Base-by-base conservation (phyloP, 2,113 vertebrate genomes). In the Xenopus borealis region DNA sequence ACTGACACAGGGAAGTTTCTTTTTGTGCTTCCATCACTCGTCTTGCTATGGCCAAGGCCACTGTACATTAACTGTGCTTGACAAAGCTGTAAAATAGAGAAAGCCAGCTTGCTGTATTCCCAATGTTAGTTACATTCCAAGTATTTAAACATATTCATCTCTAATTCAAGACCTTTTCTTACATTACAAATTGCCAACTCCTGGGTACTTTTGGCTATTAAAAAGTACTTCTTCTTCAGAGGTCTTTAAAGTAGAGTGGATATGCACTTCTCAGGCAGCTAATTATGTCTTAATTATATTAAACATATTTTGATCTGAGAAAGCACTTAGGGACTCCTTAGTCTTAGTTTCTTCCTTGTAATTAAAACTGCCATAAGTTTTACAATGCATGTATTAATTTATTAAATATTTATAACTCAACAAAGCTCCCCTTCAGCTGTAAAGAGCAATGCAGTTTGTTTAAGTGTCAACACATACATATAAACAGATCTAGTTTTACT, bases 261-360 rank as follows among this genome's bases (percentile, higher is more conserved):
- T 64, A 70, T 77, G 30, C 30, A 77, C 67, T 70, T 55, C 66
- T 77, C 67, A 77, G 66, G 44, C 67, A 77, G 74, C 58, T 77
- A 77, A 77, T 77, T 77, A 70, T 57, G 33, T 69, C 67, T 77
- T 77, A 77, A 77, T 77, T 77, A 77, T 70, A 77, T 77, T 70
- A 77, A 57, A 77, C 74, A 77, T 77, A 77, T 77, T 77, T 70
- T 77, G 74, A 77, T 77, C 74, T 47, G 18, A 55, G 62, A 67
- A 70, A 77, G 74, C 67, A 70, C 74, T 77, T 64, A 69, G 67
- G 74, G 74, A 77, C 63, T 77, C 59, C 74, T 77, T 16, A 70
- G 57, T 77, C 33, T 63, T 44, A 23, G 59, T 23, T 70, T 70
- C 18, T 64, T 70, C 63, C 27, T 59, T 64, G 58, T 64, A 77